Percentiles rank a stretch among this genome's conserved stretches.
These are phyloP conservation scores for Parambassis ranga DNA, from an alignment of 2,797 vertebrate genomes.

Conservation along the genomic window DNA sequence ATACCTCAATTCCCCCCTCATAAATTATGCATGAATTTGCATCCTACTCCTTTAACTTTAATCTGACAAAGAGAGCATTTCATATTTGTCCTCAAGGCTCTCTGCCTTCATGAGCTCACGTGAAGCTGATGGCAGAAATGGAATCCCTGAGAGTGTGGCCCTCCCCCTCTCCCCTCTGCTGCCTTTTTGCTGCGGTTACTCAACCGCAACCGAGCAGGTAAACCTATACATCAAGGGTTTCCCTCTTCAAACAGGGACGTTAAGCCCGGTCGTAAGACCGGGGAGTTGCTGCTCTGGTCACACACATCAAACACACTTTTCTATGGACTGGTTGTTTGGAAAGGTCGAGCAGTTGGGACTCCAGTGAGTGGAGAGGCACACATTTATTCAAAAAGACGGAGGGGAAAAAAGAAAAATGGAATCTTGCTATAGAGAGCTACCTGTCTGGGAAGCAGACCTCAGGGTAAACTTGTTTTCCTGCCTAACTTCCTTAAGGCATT, in stretches of 20 bases:
- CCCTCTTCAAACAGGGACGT: constrained; percentile 70
- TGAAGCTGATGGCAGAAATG: constrained; percentile 52
- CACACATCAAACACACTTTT: constrained; percentile 74
- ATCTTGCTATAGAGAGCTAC: constrained; percentile 73
- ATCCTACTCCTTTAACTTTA: constrained; percentile 47
- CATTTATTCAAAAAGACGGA: constrained; percentile 57
- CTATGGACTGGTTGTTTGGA: constrained; percentile 69
- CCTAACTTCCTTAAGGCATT: constrained; percentile 77
- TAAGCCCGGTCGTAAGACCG: constrained; percentile 48
- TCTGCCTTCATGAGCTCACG: constrained; percentile 55
- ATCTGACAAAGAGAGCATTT: constrained; percentile 67
- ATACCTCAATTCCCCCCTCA: constrained; percentile 58
- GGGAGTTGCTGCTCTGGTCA: constrained; percentile 61
- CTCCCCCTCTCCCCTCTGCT: constrained; percentile 35
- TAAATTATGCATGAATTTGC: constrained; percentile 72
- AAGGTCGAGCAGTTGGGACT: constrained; percentile 57
- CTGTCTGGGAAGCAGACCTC: constrained; percentile 75
- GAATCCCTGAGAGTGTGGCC: constrained; percentile 53
- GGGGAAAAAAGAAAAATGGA: constrained; percentile 50
- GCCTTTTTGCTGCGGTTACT: constrained; percentile 54
- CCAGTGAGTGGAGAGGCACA: constrained; percentile 54
- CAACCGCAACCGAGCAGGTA: constrained; percentile 65
- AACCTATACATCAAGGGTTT: constrained; percentile 79
- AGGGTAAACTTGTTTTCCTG: constrained; percentile 82
- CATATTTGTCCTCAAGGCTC: constrained; percentile 54